Conservation (phyloP, 2,888 invertebrate genomes). For the Podotricha telesiphe region DNA sequence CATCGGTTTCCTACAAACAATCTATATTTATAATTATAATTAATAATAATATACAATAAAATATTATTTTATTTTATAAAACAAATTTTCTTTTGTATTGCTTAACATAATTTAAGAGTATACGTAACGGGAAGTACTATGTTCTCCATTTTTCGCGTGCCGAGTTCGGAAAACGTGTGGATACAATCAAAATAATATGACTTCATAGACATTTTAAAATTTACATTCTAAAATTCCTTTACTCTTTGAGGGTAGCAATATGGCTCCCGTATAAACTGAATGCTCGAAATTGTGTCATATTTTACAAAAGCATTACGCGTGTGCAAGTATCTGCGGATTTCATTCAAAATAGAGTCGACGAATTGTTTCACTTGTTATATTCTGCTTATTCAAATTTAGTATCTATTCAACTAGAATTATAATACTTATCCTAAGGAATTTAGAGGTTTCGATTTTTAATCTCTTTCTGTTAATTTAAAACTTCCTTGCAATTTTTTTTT, state of each 20-base stretch:
- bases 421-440: too few species aligned
- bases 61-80: too few species aligned
- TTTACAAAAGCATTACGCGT: constrained; percentile 31
- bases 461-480: too few species aligned
- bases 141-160: neutral
- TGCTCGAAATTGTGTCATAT: constrained; percentile 34
- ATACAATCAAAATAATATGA: neutral
- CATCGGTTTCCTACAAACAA: too few species aligned
- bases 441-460: too few species aligned
- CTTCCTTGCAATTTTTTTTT: too few species aligned
- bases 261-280: constrained; percentile 35
- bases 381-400: neutral
- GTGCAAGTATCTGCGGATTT: constrained; percentile 28
- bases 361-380: constrained; percentile 9
- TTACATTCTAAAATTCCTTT: constrained; percentile 57
- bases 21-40: too few species aligned
- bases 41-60: too few species aligned
- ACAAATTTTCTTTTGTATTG: too few species aligned
- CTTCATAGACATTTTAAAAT: constrained; percentile 51
- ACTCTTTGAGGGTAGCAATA: constrained; percentile 51
- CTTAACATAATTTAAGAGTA: too few species aligned
- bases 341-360: constrained; percentile 5
- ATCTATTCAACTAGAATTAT: too few species aligned
- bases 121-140: too few species aligned
- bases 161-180: neutral